phyloP scores from a whole-genome alignment of 2,888 invertebrate species.

The Phortica okadai region DNA sequence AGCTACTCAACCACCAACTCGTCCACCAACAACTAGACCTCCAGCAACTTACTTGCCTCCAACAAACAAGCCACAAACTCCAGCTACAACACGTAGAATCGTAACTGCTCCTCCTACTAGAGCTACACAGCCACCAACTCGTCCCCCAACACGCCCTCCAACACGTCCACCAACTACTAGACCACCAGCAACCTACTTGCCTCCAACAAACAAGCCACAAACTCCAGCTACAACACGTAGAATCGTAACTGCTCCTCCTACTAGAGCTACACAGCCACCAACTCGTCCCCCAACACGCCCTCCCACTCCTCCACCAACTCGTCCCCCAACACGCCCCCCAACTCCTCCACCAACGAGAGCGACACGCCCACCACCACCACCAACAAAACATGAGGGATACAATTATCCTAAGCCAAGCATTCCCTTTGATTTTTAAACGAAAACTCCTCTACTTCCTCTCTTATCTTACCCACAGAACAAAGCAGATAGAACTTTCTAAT shows the following conservation, averaged over 20 bases:
- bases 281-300: slow-evolving; percentile 52
- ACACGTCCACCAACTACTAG: slow-evolving; percentile 49
- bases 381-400: slow-evolving; percentile 66
- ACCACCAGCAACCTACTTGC: slow-evolving; percentile 52
- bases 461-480: slow-evolving; percentile 44
- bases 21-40: slow-evolving; percentile 54
- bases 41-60: slow-evolving; percentile 52
- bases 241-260: slow-evolving; percentile 39
- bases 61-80: slow-evolving; percentile 52
- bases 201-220: slow-evolving; percentile 51
- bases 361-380: slow-evolving; percentile 49
- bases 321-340: slow-evolving; percentile 40
- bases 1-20: slow-evolving; percentile 53
- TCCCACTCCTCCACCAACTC: slow-evolving; percentile 38
- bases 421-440: slow-evolving; percentile 68
- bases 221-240: slow-evolving; percentile 52
- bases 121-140: slow-evolving; percentile 50
- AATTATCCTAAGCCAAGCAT: slow-evolving; percentile 68
- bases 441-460: slow-evolving; percentile 40
- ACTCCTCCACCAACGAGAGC: slow-evolving; percentile 45
- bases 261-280: slow-evolving; percentile 43
- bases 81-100: slow-evolving; percentile 44
- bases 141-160: slow-evolving; percentile 47
- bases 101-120: slow-evolving; percentile 40
- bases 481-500: slow-evolving; percentile 33